phyloP scores from a whole-genome alignment of 1,140 invertebrate genomes.

The Oscheius sp. region DNA sequence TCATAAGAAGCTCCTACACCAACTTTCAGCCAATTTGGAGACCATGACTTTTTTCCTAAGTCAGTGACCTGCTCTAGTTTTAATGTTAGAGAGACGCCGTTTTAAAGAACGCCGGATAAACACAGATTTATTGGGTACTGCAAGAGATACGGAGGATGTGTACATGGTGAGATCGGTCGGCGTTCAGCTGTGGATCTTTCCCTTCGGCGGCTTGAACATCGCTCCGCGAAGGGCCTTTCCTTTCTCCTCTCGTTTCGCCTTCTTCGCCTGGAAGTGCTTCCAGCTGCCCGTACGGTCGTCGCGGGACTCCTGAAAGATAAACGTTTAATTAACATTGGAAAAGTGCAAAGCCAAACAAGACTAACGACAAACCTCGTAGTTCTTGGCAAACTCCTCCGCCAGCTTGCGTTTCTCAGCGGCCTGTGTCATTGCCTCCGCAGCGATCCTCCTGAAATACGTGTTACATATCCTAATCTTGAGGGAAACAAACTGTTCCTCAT shows the following conservation, averaged over 20 bases:
- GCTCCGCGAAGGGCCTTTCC: constrained; percentile 36
- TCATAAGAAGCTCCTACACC: too few relatives aligned
- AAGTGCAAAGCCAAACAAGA: not conserved
- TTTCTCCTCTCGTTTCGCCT: constrained; percentile 43
- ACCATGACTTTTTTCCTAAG: too few relatives aligned
- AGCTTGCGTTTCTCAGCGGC: constrained; percentile 56
- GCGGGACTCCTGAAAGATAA: constrained; percentile 48
- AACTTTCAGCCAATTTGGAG: too few relatives aligned
- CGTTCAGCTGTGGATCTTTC: constrained; percentile 35
- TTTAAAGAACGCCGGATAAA: too few relatives aligned
- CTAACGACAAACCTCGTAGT: constrained; percentile 48
- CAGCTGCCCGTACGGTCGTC: constrained; percentile 53
- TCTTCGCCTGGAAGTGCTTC: constrained; percentile 41
- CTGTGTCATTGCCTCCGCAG: constrained; percentile 48
- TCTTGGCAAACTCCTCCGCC: constrained; percentile 59
- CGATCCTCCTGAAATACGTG: constrained; percentile 41
- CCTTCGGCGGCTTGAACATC: constrained; percentile 45
- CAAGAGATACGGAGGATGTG: too few relatives aligned
- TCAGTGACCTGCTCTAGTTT: too few relatives aligned
- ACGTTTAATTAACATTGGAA: not conserved
- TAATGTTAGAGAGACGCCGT: too few relatives aligned
- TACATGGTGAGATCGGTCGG: too few relatives aligned
- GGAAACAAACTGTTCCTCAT: constrained; percentile 47
- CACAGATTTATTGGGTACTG: too few relatives aligned
- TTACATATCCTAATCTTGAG: not conserved